Conservation (phyloP, 1,140 invertebrate genomes). For the Neuroterus valhalla region DNA sequence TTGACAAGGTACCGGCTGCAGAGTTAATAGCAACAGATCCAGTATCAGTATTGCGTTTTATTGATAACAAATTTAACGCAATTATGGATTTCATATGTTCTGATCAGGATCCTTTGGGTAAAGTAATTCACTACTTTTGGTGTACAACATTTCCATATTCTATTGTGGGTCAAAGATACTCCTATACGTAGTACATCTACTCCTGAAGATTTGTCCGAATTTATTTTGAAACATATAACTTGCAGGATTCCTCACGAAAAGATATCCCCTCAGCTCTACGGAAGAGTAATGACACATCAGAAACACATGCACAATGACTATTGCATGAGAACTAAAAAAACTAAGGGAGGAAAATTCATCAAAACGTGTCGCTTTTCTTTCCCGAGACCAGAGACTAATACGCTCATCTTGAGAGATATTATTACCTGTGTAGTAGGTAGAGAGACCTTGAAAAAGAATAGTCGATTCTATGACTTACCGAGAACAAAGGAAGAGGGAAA, state of each 20-base stretch:
- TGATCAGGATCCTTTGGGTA: slow-evolving; percentile 27
- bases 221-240: slow-evolving; percentile 62
- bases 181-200: too few relatives aligned
- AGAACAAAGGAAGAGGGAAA: not conserved
- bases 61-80: slow-evolving; percentile 29
- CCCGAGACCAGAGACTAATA: slow-evolving; percentile 38
- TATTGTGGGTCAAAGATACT: too few relatives aligned
- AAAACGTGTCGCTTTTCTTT: slow-evolving; percentile 44
- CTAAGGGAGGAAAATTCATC: slow-evolving; percentile 34
- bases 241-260: slow-evolving; percentile 55
- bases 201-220: slow-evolving; percentile 58
- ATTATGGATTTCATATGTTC: slow-evolving; percentile 33
- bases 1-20: too few relatives aligned
- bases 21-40: too few relatives aligned
- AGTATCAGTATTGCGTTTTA: slow-evolving; percentile 37
- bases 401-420: slow-evolving; percentile 42
- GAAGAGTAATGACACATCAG: slow-evolving; percentile 48
- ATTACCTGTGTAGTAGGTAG: slow-evolving; percentile 41
- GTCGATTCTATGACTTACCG: not conserved
- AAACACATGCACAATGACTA: slow-evolving; percentile 47
- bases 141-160: too few relatives aligned
- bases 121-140: too few relatives aligned
- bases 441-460: slow-evolving; percentile 36
- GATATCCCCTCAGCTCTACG: slow-evolving; percentile 45
- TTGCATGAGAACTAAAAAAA: slow-evolving; percentile 47